Percentiles rank a stretch among this genome's conserved stretches.
These are phyloP conservation scores for Temnothorax longispinosus DNA, from an alignment of 1,140 invertebrate genomes.

Conservation along the genomic window DNA sequence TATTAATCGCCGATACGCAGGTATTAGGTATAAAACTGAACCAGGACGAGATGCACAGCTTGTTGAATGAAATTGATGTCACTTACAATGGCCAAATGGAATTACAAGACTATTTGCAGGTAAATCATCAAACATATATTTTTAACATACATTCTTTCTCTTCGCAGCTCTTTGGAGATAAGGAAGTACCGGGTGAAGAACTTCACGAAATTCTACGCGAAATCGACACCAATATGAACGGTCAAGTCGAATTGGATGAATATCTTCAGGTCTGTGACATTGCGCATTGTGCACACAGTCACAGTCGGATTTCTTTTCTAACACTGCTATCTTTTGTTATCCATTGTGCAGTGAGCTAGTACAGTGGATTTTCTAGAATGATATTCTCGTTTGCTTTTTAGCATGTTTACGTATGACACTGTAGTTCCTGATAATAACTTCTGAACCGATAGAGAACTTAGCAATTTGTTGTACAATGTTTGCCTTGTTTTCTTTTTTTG, in stretches of 20 bases:
- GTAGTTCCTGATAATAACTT: background rate
- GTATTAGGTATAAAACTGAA: constrained; percentile 88
- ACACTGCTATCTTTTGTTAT: constrained; percentile 44
- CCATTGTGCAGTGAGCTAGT: constrained; percentile 32
- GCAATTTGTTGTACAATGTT: background rate
- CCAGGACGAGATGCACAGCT: constrained; percentile 88
- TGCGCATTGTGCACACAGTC: constrained; percentile 44
- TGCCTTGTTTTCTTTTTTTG: background rate
- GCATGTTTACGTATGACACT: background rate
- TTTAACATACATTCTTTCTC: constrained; percentile 76
- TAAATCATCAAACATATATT: constrained; percentile 82
- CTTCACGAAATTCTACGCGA: constrained; percentile 98
- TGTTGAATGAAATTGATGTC: constrained; percentile 90
- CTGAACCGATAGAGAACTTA: background rate
- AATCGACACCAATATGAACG: constrained; percentile 99
- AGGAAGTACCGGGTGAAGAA: constrained; percentile 96
- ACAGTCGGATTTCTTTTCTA: constrained; percentile 46
- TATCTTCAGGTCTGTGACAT: constrained; percentile 95
- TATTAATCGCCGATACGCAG: constrained; percentile 81
- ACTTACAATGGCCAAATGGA: constrained; percentile 90
- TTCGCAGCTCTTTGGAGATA: constrained; percentile 94
- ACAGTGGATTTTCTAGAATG: background rate
- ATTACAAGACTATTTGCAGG: constrained; percentile 91
- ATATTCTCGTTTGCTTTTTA: background rate
- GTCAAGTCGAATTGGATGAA: constrained; percentile 99